Percentiles rank a stretch among this genome's conserved stretches.
Conservation (phyloP, 2,797 vertebrate genomes). For the Silurus lanzhouensis region DNA sequence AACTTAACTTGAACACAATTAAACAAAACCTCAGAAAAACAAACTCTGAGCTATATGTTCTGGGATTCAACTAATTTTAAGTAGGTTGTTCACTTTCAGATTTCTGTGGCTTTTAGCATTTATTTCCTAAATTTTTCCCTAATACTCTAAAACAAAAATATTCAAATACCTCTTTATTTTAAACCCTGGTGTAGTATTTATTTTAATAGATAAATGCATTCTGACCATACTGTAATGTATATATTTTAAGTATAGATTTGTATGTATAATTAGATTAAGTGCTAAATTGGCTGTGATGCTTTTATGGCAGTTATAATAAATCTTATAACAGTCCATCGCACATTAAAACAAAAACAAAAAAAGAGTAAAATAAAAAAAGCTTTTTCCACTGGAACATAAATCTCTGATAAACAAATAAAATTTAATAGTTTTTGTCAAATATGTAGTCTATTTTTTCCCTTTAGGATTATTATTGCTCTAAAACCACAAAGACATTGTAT, state of each 20-base stretch:
- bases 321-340: slow-evolving; percentile 2
- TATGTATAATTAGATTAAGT: slow-evolving; percentile 3
- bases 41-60: background rate
- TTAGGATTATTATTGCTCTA: slow-evolving; percentile 6
- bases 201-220: background rate
- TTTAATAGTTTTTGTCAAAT: slow-evolving; percentile 15
- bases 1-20: background rate
- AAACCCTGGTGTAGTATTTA: background rate
- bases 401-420: slow-evolving; percentile 10
- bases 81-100: background rate
- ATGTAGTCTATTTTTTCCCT: background rate
- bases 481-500: slow-evolving; percentile 23
- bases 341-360: background rate
- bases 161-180: background rate
- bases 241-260: background rate
- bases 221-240: background rate
- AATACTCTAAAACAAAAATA: background rate
- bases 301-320: slow-evolving; percentile 7
- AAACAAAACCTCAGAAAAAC: background rate
- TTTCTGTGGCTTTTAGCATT: background rate
- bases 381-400: slow-evolving; percentile 20
- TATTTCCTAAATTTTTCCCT: background rate
- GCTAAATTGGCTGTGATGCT: slow-evolving; percentile 21
- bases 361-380: background rate
- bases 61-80: background rate